Conservation (phyloP, 2,113 vertebrate genomes). For the Aix galericulata region DNA sequence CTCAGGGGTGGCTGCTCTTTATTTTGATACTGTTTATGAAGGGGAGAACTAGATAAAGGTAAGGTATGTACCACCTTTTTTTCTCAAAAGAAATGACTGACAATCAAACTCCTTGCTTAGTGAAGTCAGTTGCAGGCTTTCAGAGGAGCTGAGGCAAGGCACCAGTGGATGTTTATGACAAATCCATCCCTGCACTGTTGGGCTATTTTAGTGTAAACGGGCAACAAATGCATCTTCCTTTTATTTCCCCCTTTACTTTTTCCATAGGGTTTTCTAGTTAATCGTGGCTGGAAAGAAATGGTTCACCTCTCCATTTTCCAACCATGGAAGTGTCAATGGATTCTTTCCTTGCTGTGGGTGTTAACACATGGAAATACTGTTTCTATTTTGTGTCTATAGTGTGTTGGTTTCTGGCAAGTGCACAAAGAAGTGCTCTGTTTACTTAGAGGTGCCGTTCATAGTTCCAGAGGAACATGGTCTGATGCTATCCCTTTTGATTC, state of each 20-base stretch:
- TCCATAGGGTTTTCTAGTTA: background rate
- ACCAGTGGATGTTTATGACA: background rate
- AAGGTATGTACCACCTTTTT: background rate
- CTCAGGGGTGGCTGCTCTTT: background rate
- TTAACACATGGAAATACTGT: background rate
- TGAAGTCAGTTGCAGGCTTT: background rate
- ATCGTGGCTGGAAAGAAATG: background rate
- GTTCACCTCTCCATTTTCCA: background rate
- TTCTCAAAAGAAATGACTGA: background rate
- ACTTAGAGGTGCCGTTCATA: constrained; percentile 42
- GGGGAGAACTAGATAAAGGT: background rate
- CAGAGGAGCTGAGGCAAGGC: background rate
- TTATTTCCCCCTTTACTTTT: background rate
- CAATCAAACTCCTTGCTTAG: background rate
- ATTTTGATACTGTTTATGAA: background rate
- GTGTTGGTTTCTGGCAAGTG: background rate
- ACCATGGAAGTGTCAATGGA: background rate
- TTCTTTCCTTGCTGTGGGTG: background rate
- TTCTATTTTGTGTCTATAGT: background rate
- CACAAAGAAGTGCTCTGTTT: constrained; percentile 24
- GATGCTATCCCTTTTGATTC: constrained; percentile 20
- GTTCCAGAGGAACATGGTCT: constrained; percentile 6
- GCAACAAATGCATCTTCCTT: background rate
- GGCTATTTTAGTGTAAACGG: background rate
- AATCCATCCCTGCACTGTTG: background rate